These are phyloP conservation scores for Platichthys stellatus DNA, from an alignment of 2,113 vertebrate species.

Conservation along the genomic window DNA sequence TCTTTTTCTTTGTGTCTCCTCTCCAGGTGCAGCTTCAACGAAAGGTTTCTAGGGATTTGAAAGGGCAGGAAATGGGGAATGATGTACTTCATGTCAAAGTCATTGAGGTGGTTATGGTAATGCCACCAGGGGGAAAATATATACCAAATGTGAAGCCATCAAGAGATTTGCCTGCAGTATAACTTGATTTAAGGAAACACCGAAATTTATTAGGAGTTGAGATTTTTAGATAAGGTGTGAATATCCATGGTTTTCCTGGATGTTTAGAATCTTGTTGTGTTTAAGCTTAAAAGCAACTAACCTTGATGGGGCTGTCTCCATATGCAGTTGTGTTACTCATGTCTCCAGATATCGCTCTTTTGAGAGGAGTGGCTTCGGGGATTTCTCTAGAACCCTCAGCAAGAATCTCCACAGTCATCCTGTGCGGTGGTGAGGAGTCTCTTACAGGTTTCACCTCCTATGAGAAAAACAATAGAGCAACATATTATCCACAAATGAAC, in stretches of 20 bases:
- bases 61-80: not conserved
- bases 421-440: constrained; percentile 43
- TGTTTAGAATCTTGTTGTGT: not conserved
- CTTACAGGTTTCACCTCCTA: constrained; percentile 68
- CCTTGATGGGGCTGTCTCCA: constrained; percentile 56
- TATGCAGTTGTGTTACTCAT: constrained; percentile 40
- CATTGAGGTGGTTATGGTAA: not conserved
- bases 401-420: constrained; percentile 17
- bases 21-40: constrained; percentile 35
- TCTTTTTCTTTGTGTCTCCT: constrained; percentile 46
- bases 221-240: not conserved
- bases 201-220: not conserved
- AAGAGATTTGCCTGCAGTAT: not conserved
- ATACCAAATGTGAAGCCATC: not conserved
- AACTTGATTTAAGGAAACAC: not conserved
- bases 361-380: constrained; percentile 33
- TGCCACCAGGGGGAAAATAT: not conserved
- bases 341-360: constrained; percentile 47
- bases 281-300: constrained; percentile 37
- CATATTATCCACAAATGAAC: not conserved
- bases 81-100: not conserved
- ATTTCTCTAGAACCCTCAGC: constrained; percentile 45
- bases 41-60: constrained; percentile 53
- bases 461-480: constrained; percentile 1
- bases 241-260: not conserved